Conservation (phyloP, 2,797 vertebrate species). For the Pantherophis alleghaniensis region DNA sequence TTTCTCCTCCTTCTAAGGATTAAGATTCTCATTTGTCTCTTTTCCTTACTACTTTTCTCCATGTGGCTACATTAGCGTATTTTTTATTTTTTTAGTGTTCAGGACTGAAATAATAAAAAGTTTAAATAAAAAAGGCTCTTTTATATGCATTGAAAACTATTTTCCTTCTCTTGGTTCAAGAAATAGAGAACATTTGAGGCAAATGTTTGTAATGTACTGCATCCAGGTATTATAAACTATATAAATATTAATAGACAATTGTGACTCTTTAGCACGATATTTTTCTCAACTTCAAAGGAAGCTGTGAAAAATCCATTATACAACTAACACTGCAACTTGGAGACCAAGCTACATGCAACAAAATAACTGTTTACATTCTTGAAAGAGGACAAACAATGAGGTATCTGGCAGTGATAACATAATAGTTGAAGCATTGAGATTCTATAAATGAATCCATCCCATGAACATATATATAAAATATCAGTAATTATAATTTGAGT, state of each 20-base stretch:
- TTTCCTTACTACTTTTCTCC: background rate
- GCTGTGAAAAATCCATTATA: background rate
- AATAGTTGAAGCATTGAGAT: background rate
- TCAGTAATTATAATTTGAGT: background rate
- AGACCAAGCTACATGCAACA: background rate
- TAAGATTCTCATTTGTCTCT: background rate
- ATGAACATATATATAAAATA: background rate
- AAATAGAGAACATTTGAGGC: background rate
- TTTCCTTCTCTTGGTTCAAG: background rate
- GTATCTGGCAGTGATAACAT: background rate
- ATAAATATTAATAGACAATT: background rate
- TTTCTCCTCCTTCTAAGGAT: background rate
- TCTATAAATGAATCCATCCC: background rate
- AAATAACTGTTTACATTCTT: background rate
- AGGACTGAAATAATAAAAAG: background rate
- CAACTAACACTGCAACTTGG: background rate
- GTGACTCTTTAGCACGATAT: background rate
- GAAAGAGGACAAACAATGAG: background rate
- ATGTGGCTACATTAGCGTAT: background rate
- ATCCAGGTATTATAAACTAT: background rate
- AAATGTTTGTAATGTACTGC: background rate
- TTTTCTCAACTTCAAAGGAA: background rate
- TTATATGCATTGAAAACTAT: background rate
- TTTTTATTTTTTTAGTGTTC: background rate
- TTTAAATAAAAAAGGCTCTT: background rate